Evolutionary conservation across 2,888 invertebrate species (phyloP).

Genomic region (Cheilosia variabilis): DNA sequence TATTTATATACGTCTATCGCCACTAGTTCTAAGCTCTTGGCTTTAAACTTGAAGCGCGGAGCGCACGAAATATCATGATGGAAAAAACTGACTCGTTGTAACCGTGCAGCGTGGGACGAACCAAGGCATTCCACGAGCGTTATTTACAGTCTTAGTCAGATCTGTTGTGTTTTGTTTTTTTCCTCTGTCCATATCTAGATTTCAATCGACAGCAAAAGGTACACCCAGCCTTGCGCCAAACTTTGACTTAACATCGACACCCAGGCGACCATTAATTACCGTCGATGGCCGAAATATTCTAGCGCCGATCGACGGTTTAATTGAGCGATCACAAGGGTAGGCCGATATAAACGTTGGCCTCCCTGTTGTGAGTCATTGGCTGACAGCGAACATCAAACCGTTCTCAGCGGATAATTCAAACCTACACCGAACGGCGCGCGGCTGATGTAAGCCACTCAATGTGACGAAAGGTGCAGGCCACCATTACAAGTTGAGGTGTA

Average conservation of each 20-base stretch:
- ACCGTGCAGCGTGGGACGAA: constrained; percentile 69
- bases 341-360: constrained; percentile 31
- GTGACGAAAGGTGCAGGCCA: constrained; percentile 61
- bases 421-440: constrained; percentile 51
- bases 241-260: constrained; percentile 27
- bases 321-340: constrained; percentile 52
- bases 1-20: constrained; percentile 50
- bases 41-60: constrained; percentile 13
- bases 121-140: constrained; percentile 70
- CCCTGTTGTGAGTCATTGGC: constrained; percentile 40
- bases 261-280: constrained; percentile 45
- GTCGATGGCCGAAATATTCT: constrained; percentile 54
- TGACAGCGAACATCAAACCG: constrained; percentile 42
- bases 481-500: constrained; percentile 50
- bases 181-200: constrained; percentile 35
- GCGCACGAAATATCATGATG: constrained; percentile 61
- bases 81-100: constrained; percentile 40
- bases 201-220: constrained; percentile 19
- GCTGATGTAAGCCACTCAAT: constrained; percentile 65
- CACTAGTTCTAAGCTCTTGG: constrained; percentile 27
- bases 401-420: constrained; percentile 31
- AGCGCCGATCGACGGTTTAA: constrained; percentile 50
- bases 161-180: neutral
- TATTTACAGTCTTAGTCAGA: constrained; percentile 61
- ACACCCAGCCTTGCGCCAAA: constrained; percentile 17